phyloP scores from a whole-genome alignment of 2,888 invertebrate species.

The Synanthedon myopaeformis region DNA sequence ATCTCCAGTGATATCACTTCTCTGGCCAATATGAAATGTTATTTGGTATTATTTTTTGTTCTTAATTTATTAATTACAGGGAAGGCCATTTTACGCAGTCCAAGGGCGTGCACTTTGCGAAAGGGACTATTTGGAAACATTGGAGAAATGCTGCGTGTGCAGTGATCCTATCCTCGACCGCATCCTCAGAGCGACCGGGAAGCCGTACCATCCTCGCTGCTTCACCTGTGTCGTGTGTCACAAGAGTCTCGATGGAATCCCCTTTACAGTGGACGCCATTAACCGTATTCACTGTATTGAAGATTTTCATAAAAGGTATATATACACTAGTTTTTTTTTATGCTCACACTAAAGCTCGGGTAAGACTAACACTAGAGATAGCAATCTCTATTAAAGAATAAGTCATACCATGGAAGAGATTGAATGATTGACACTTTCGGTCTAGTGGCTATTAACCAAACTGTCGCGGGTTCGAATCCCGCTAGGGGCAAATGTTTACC shows the following conservation, averaged over 20 bases:
- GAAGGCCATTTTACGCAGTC: conserved; percentile 94
- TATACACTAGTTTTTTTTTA: neutral
- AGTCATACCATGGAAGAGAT: too few species aligned
- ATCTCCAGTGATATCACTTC: too few species aligned
- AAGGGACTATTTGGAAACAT: conserved; percentile 92
- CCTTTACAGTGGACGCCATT: conserved; percentile 98
- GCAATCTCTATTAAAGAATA: too few species aligned
- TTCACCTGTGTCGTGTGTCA: conserved; percentile 97
- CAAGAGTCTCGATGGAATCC: conserved; percentile 96
- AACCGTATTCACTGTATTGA: conserved; percentile 99
- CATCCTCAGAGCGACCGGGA: conserved; percentile 94
- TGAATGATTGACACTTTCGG: too few species aligned
- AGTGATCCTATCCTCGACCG: conserved; percentile 94
- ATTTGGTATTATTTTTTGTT: too few species aligned
- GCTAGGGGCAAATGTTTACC: too few species aligned
- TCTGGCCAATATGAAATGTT: too few species aligned
- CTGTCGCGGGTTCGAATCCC: too few species aligned
- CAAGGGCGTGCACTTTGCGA: conserved; percentile 97
- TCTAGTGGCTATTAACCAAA: too few species aligned
- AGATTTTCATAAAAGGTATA: conserved; percentile 95
- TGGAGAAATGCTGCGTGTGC: conserved; percentile 98
- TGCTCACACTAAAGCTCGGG: neutral
- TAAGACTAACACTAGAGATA: neutral
- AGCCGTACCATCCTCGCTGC: conserved; percentile 97
- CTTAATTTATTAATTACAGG: conserved; percentile 58